Evolutionary conservation across 2,888 invertebrate species (phyloP).

Genomic region (Euzetes globulus): DNA sequence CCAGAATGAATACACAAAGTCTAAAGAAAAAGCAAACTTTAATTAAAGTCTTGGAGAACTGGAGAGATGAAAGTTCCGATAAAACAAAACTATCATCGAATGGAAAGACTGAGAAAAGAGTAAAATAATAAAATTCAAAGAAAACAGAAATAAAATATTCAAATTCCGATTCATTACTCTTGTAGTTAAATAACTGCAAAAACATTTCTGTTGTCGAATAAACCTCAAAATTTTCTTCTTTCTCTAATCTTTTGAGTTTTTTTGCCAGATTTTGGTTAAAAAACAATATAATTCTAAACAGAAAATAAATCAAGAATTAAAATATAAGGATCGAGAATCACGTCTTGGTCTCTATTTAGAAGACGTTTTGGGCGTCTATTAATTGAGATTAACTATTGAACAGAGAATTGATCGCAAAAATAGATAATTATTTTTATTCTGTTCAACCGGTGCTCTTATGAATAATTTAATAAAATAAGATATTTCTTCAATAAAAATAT

Average conservation of each 20-base stretch:
- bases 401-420: background rate
- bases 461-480: conserved; percentile 10
- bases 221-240: background rate
- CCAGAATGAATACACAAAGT: background rate
- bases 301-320: background rate
- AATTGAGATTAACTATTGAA: background rate
- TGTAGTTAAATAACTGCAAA: background rate
- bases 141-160: too few species aligned
- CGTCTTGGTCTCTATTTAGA: background rate
- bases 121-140: too few species aligned
- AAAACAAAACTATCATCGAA: too few species aligned
- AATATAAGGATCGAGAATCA: background rate
- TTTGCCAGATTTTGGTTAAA: background rate
- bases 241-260: background rate
- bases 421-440: background rate
- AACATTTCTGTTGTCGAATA: background rate
- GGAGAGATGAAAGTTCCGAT: background rate
- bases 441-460: background rate
- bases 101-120: too few species aligned
- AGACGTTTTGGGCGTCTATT: background rate
- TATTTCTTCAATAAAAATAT: background rate
- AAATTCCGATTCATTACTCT: background rate
- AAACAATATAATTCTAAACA: background rate
- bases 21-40: background rate
- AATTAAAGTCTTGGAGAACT: background rate